phyloP scores from a whole-genome alignment of 2,113 vertebrate genomes.

The Dasypus novemcinctus region DNA sequence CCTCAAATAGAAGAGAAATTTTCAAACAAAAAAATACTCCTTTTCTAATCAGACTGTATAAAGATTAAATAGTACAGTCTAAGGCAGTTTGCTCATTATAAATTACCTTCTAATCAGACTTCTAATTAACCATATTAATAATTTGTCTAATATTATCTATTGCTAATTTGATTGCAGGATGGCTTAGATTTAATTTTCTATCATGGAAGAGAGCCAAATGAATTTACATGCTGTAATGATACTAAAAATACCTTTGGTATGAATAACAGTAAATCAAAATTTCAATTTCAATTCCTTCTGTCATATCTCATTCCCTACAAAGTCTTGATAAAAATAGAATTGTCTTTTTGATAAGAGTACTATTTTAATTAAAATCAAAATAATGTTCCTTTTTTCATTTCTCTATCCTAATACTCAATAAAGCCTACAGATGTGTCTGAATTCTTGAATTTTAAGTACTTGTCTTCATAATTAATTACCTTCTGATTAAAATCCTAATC shows the following conservation, averaged over 20 bases:
- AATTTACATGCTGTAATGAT: slow-evolving; percentile 5
- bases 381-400: slow-evolving; percentile 10
- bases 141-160: background rate
- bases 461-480: slow-evolving; percentile 21
- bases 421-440: background rate
- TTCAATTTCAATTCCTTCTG: background rate
- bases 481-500: slow-evolving; percentile 16
- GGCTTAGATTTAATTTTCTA: slow-evolving; percentile 13
- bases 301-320: background rate
- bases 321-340: background rate
- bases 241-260: background rate
- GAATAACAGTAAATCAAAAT: slow-evolving; percentile 1
- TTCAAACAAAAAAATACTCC: background rate
- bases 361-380: background rate
- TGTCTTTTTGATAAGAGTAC: background rate
- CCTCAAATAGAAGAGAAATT: background rate
- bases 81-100: background rate
- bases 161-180: slow-evolving; percentile 4
- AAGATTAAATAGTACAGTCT: background rate
- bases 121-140: too few relatives aligned
- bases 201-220: background rate
- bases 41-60: background rate
- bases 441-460: slow-evolving; percentile 12
- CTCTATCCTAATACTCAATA: background rate
- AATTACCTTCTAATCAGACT: background rate